These are phyloP conservation scores for Ophion slaviceki DNA, from an alignment of 2,888 invertebrate genomes.

Conservation along the genomic window DNA sequence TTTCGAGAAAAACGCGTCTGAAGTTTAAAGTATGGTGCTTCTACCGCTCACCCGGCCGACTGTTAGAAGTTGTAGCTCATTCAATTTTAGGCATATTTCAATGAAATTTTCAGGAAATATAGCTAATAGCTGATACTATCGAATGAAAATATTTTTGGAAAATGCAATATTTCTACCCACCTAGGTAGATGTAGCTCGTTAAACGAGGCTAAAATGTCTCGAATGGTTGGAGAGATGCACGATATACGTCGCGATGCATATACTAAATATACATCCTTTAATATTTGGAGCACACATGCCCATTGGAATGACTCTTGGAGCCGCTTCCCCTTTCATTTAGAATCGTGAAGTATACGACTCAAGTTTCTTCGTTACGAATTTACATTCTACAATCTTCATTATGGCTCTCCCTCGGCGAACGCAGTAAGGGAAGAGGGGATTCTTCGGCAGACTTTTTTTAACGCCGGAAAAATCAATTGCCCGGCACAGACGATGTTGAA, in stretches of 20 bases:
- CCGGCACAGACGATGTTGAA: conserved; percentile 37
- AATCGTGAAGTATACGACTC: conserved; percentile 11
- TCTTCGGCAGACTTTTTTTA: conserved; percentile 42
- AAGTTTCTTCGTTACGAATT: conserved; percentile 13
- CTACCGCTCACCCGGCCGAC: too few relatives aligned
- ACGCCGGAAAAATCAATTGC: conserved; percentile 64
- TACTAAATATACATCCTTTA: conserved; percentile 27
- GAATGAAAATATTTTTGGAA: too few relatives aligned
- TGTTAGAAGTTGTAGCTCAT: too few relatives aligned
- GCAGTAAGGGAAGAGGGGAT: not conserved
- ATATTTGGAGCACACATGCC: conserved; percentile 46
- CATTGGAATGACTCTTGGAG: conserved; percentile 7
- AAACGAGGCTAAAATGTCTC: not conserved
- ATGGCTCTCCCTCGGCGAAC: conserved; percentile 10
- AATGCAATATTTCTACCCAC: too few relatives aligned
- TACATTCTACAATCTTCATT: conserved; percentile 28
- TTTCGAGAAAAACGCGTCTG: too few relatives aligned
- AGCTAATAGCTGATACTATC: too few relatives aligned
- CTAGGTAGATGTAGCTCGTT: not conserved
- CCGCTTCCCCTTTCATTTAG: conserved; percentile 33
- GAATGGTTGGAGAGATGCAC: not conserved
- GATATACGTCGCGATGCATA: conserved; percentile 8
- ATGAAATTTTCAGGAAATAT: too few relatives aligned
- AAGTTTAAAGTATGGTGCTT: too few relatives aligned
- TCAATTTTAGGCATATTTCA: too few relatives aligned